Base-by-base conservation (phyloP, 1,140 invertebrate genomes). In the Episyrphus balteatus region DNA sequence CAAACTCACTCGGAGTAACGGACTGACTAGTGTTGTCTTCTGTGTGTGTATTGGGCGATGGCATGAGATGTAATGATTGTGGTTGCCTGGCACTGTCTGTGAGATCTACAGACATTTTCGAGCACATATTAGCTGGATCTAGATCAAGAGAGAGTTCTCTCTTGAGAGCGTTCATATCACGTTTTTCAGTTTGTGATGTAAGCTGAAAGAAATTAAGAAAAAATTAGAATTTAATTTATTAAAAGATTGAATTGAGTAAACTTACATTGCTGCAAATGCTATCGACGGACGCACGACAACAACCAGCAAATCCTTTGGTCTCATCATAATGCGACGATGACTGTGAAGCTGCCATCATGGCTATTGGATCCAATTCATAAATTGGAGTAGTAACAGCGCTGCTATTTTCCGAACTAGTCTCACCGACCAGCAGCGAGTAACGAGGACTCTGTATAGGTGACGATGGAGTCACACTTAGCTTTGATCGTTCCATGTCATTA, bases 11-110 rank as follows among this genome's bases (percentile, higher is more conserved):
- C 32, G 66, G 66, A 21, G 66, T 68, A 39, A 68, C 62, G 53
- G 66, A 68, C 52, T 67, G 66, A 59, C 66, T 68, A 59, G 65
- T 68, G 47, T 66, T 68, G 44, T 68, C 65, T 40, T 61, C 66
- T 11, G 63, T 62, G 47, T 66, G 66, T 5, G 66, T 66, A 39
- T 64, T 67, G n/a, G 65, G 62, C n/a, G 65, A 63, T 38, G 58
- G 56, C 36, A 47, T 45, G 31, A 52, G 48, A 40, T 47, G 52
- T 32, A 30, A 45, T 49, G 17, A 47, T 36, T 18, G 49, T 36
- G n/a, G 42, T 54, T 44, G 51, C 49, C 59, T 59, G 14, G 59
- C 51, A 3, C 49, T 44, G 32, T 54, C 47, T 26, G 57, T 48
- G n/a, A 52, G 44, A n/a, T 63, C 50, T 13, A 47, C 39, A 26